These are phyloP conservation scores for Vireo griseus DNA, from an alignment of 2,797 vertebrate genomes.

Conservation along the genomic window DNA sequence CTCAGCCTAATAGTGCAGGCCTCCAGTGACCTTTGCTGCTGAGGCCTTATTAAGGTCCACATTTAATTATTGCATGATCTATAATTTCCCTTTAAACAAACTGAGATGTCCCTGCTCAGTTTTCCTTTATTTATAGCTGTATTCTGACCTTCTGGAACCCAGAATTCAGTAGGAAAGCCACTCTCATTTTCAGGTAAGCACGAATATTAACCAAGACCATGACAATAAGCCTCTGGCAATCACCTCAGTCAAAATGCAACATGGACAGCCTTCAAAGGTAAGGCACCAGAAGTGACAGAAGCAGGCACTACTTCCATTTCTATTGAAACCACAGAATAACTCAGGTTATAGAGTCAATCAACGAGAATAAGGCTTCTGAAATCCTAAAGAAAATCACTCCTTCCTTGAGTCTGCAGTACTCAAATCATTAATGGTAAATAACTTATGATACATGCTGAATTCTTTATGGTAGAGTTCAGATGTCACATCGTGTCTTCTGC, in stretches of 20 bases:
- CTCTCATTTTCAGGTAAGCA: background rate
- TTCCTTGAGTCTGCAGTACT: background rate
- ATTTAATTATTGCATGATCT: background rate
- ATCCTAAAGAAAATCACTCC: background rate
- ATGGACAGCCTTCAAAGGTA: background rate
- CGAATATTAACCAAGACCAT: background rate
- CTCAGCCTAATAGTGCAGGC: background rate
- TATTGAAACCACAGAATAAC: background rate
- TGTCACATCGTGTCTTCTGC: background rate
- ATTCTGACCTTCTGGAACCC: background rate
- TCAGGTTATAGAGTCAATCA: background rate
- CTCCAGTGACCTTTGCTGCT: background rate
- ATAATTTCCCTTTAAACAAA: background rate
- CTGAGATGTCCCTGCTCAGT: background rate
- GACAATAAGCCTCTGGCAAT: background rate
- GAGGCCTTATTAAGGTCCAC: background rate
- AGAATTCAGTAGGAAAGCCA: background rate
- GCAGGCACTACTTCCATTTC: background rate
- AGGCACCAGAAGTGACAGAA: background rate
- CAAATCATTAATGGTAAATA: background rate
- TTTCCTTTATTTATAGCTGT: background rate
- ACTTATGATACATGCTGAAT: background rate
- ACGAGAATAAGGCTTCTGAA: background rate
- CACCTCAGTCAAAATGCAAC: background rate
- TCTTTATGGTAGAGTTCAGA: background rate